Percentiles rank a stretch among this genome's conserved stretches.
Evolutionary conservation across 2,797 vertebrate species (phyloP).

Genomic region (Astyanax mexicanus): DNA sequence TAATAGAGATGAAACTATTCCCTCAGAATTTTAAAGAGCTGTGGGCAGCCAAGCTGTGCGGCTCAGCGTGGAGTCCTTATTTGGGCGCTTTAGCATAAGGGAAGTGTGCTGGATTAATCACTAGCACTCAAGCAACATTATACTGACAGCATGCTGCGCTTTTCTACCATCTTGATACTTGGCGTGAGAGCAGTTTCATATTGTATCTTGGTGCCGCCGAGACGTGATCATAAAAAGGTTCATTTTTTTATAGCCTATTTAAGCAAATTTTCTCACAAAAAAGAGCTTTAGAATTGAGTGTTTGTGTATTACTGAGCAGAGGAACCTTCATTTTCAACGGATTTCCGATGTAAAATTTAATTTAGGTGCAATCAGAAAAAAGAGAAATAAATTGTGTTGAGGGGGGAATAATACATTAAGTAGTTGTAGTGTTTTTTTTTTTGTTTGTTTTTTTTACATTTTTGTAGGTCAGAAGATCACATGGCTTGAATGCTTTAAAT

Average conservation of each 20-base stretch:
- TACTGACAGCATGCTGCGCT: neutral
- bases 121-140: slow-evolving; percentile 2
- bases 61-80: neutral
- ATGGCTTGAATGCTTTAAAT: too few species aligned
- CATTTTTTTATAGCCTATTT: too few species aligned
- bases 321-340: too few species aligned
- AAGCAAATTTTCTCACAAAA: neutral
- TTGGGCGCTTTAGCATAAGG: neutral
- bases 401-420: too few species aligned
- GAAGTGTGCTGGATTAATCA: slow-evolving; percentile 15
- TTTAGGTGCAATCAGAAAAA: too few species aligned
- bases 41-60: slow-evolving; percentile 4
- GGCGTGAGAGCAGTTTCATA: neutral
- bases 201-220: neutral
- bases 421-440: too few species aligned
- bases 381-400: too few species aligned
- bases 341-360: too few species aligned
- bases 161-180: neutral
- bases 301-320: neutral
- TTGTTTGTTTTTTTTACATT: too few species aligned
- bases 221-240: neutral
- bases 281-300: neutral
- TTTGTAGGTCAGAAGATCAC: too few species aligned
- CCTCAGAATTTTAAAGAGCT: neutral
- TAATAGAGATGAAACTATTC: slow-evolving; percentile 8